Conservation (phyloP, 2,888 invertebrate species). For the Yponomeuta sedellus region DNA sequence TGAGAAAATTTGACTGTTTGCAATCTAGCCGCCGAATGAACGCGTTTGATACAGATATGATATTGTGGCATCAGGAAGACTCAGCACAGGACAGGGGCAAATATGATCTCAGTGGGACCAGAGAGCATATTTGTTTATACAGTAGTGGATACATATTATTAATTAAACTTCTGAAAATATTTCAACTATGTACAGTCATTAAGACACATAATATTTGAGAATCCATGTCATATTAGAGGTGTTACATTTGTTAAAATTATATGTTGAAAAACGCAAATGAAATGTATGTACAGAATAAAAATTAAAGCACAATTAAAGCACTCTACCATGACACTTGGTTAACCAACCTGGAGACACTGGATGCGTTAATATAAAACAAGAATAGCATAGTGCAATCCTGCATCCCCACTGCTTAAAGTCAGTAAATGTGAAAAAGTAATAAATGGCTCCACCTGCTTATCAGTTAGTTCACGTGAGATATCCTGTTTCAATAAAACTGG, state of each 20-base stretch:
- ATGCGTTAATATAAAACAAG: too few relatives aligned
- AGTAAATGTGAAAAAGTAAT: too few relatives aligned
- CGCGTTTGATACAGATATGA: conserved; percentile 69
- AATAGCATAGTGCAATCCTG: too few relatives aligned
- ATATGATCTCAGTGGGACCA: conserved; percentile 44
- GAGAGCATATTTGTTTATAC: conserved; percentile 41
- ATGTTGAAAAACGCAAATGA: background rate
- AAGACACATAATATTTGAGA: background rate
- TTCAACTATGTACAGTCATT: background rate
- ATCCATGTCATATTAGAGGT: background rate
- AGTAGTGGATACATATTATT: background rate
- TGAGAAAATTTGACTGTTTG: conserved; percentile 65
- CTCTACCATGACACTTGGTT: too few relatives aligned
- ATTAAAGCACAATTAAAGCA: too few relatives aligned
- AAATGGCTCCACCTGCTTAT: too few relatives aligned
- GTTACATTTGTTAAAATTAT: background rate
- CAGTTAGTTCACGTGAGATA: too few relatives aligned
- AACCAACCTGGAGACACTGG: too few relatives aligned
- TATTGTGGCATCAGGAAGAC: conserved; percentile 55
- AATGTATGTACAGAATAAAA: too few relatives aligned
- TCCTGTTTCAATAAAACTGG: too few relatives aligned
- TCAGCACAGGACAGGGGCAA: conserved; percentile 38
- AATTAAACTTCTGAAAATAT: conserved; percentile 4
- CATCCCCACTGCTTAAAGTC: too few relatives aligned
- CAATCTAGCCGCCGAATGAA: conserved; percentile 46